Evolutionary conservation across 2,113 vertebrate species (phyloP).

Genomic region (Hepsetus odoe): DNA sequence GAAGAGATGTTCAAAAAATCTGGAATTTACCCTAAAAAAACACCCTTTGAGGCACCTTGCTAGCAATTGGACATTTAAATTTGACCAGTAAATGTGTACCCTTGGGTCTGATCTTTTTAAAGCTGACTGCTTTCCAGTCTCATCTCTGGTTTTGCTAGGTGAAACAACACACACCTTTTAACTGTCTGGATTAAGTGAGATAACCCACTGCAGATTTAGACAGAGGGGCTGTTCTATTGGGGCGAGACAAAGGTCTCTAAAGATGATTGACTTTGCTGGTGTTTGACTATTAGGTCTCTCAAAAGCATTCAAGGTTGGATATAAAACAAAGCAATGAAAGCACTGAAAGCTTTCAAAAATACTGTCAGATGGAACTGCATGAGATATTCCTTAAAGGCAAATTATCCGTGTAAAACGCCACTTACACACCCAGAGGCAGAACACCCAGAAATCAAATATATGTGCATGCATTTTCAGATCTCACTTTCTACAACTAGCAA

Average conservation of each 20-base stretch:
- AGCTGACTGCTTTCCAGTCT: background rate
- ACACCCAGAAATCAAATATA: background rate
- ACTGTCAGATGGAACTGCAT: slow-evolving; percentile 1
- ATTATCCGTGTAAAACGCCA: background rate
- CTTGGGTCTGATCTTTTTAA: slow-evolving; percentile 14
- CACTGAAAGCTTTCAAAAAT: slow-evolving; percentile 5
- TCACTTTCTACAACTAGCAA: background rate
- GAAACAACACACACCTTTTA: slow-evolving; percentile 38
- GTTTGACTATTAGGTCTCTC: slow-evolving; percentile 24
- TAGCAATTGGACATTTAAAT: too few species aligned
- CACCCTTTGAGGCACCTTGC: too few species aligned
- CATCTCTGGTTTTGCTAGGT: background rate
- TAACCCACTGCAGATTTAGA: slow-evolving; percentile 25
- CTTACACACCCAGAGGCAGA: too few species aligned
- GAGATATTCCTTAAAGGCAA: slow-evolving; percentile 19
- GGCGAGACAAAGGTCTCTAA: slow-evolving; percentile 8
- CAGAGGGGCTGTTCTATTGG: background rate
- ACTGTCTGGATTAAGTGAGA: slow-evolving; percentile 21
- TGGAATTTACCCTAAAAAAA: too few species aligned
- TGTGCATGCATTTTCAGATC: background rate
- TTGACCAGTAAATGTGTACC: background rate
- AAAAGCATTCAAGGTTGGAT: slow-evolving; percentile 33
- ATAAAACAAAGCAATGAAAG: slow-evolving; percentile 35
- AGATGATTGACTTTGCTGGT: slow-evolving; percentile 3
- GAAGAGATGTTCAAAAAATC: too few species aligned